These are phyloP conservation scores for Ptilorrhoa leucosticta DNA, from an alignment of 2,113 vertebrate genomes.

Conservation along the genomic window DNA sequence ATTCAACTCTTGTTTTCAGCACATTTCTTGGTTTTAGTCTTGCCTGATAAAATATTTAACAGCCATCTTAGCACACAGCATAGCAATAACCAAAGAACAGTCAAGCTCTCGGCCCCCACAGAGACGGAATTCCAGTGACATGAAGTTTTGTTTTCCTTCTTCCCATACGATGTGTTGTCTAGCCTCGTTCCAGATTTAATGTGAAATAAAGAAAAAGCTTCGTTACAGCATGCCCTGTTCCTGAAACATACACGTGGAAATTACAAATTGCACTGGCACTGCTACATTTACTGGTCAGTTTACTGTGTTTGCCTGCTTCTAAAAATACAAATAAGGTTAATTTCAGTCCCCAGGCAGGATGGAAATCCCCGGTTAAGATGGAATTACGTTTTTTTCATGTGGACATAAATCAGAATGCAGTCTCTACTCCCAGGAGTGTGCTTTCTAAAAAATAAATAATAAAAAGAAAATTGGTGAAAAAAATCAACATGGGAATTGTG, in stretches of 20 bases:
- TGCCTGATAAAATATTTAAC: slow-evolving; percentile 62
- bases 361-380: background rate
- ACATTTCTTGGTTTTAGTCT: slow-evolving; percentile 5
- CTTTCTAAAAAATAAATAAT: background rate
- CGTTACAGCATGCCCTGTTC: background rate
- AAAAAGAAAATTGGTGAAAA: background rate
- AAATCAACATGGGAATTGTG: background rate
- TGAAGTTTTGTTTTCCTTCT: background rate
- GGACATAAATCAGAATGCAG: background rate
- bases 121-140: background rate
- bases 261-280: background rate
- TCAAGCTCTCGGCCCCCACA: background rate
- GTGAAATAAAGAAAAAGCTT: background rate
- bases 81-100: slow-evolving; percentile 16
- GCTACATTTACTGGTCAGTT: background rate
- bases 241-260: background rate
- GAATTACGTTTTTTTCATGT: rapidly evolving
- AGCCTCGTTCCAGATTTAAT: background rate
- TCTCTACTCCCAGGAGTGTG: background rate
- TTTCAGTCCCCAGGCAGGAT: background rate
- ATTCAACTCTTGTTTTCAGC: background rate
- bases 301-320: background rate
- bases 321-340: background rate
- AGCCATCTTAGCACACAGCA: slow-evolving; percentile 27
- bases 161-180: background rate